Base-by-base conservation (phyloP, 1,140 invertebrate genomes). In the Acromyrmex heyeri region DNA sequence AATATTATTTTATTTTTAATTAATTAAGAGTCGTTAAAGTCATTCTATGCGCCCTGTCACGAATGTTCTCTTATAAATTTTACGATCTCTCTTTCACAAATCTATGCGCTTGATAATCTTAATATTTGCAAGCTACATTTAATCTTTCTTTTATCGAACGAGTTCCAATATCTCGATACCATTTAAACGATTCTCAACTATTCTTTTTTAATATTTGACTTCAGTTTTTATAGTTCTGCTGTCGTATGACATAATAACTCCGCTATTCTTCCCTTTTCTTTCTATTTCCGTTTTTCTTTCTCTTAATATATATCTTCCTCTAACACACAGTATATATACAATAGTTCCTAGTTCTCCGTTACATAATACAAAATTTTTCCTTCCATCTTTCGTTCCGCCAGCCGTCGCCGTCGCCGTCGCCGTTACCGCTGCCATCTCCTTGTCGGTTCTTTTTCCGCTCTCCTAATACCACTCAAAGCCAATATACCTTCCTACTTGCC, bases 381-480 rank as follows among this genome's bases (percentile, higher is more conserved):
- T 30, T 67, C 57, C 48, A 59, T 87, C 73, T 89, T 72, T 70
- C 67, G 44, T 67, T 65, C 44, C 27, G 27, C n/a, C 76, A 44
- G 16, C 57, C 76, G 24, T 30, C 77, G 57, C 38, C 57, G 34
- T 34, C 57, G 30, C 30, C 73, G 34, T 21, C 57, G 73, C 14
- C 24, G 30, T 12, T 34, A 38, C 21, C 78, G 67, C 10, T 21
- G 16, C 16, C 57, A 34, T 77, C 73, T 65, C 55, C 73, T 53
- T 67, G 69, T 82, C 75, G 48, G 38, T 67, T 38, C 65, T 86
- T 75, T 72, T 86, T 85, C 59, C 53, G 44, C 55, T 81, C 53
- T 69, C 61, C 77, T 87, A 90, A 88, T 89, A 82, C 86, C 64
- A 78, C 85, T 87, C 87, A 77, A 86, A 89, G 77, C 70, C 87